A percentile compares a stretch with the other conserved stretches of the same genome.
Conservation (phyloP, 2,797 vertebrate species). For the Labroides dimidiatus region DNA sequence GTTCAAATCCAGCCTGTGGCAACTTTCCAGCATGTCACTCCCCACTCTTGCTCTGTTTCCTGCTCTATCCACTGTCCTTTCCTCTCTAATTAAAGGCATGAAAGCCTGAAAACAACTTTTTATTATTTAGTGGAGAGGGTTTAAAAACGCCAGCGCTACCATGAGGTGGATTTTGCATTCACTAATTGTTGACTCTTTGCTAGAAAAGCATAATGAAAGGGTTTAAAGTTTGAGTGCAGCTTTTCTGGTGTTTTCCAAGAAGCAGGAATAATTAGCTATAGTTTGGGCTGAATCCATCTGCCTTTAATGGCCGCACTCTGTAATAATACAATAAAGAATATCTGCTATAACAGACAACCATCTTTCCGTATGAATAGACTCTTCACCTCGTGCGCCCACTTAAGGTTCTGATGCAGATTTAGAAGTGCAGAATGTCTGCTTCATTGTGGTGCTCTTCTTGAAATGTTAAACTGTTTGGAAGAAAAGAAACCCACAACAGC, state of each 20-base stretch:
- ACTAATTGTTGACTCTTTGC: neutral
- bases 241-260: too few relatives aligned
- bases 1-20: too few relatives aligned
- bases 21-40: too few relatives aligned
- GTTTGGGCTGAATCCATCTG: neutral
- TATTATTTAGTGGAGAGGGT: too few relatives aligned
- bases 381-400: conserved; percentile 28
- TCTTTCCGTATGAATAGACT: conserved; percentile 10
- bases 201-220: neutral
- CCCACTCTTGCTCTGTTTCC: too few relatives aligned
- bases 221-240: too few relatives aligned
- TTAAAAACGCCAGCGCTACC: neutral
- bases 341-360: neutral
- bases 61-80: too few relatives aligned
- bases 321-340: neutral
- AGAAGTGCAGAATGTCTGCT: conserved; percentile 4
- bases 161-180: neutral
- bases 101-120: too few relatives aligned
- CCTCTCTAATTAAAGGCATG: too few relatives aligned
- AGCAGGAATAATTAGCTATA: too few relatives aligned
- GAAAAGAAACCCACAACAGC: conserved; percentile 41
- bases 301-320: neutral
- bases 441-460: conserved; percentile 47
- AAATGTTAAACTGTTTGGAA: conserved; percentile 57
- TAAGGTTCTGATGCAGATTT: conserved; percentile 20